Evolutionary conservation across 2,113 vertebrate species (phyloP), one percentile per base, ranked within the genome.

Genomic region (Desmodus rotundus): DNA sequence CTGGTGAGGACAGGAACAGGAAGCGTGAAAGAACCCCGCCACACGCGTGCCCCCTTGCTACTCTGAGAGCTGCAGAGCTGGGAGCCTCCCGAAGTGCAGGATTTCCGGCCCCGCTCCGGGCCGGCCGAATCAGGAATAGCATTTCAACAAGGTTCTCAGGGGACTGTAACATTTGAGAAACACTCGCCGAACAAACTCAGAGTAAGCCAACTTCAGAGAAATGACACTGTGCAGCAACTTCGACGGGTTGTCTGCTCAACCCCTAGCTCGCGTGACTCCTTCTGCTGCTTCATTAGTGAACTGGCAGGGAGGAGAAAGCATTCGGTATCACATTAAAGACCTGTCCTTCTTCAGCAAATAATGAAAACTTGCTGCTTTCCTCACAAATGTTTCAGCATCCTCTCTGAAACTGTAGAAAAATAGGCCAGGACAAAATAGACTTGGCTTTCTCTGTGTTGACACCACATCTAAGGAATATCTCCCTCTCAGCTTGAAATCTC

Each of bases 401-500:
- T 61, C 88, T 92, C 19, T 65, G 74, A 94, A 89, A 84, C 77
- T 93, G 52, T 41, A 88, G 76, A 85, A 52, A 90, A 91, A 38
- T 0, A 88, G n/a, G 77, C 38, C 43, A 61, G 73, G 70, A 52
- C 33, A 82, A 73, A 91, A 82, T 0, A 88, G 86, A 91, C 20
- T 56, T 65, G 74, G 41, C 20, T 89, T 88, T 85, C 74, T 92
- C 83, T 91, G 31, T 65, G 47, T 20, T 93, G 47, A 93, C 20
- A 70, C 7, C 20, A 63, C 82, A 47, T 83, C 87, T 73, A 63
- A 81, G 50, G 19, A 91, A 31, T 41, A 91, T 63, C n/a, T 77
- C 36, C n/a, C 24, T 77, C 41, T 38, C 87, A 80, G 72, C 17
- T 0, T 92, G 12, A 67, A 47, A 84, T 72, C 28, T 50, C 43